Conservation (phyloP, 2,888 invertebrate genomes). For the Steinernema hermaphroditum region DNA sequence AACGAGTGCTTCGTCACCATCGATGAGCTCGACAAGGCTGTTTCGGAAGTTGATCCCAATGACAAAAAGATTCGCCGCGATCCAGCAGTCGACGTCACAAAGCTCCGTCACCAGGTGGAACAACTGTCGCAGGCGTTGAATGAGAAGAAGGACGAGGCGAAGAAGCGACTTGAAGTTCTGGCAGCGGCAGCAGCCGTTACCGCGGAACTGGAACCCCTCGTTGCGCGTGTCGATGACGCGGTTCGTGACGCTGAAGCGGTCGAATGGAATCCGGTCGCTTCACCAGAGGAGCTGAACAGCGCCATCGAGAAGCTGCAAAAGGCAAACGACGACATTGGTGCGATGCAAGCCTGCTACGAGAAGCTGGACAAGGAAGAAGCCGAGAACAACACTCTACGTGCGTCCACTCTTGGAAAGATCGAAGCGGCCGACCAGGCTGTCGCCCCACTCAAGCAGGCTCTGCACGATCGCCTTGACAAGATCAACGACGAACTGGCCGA, state of each 20-base stretch:
- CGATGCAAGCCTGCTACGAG: background rate
- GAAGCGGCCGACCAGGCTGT: too few species aligned
- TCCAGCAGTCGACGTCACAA: background rate
- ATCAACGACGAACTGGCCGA: background rate
- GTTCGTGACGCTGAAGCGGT: constrained; percentile 15
- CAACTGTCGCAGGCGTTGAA: background rate
- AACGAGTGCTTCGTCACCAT: background rate
- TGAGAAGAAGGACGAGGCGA: constrained; percentile 6
- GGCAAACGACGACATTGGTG: background rate
- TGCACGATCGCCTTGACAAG: too few species aligned
- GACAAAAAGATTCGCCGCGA: background rate
- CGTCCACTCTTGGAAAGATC: too few species aligned
- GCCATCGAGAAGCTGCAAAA: background rate
- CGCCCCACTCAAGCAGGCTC: too few species aligned
- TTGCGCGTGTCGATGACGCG: background rate
- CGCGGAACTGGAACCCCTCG: constrained; percentile 1
- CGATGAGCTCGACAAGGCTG: background rate
- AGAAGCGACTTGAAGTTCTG: background rate
- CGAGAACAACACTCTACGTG: too few species aligned
- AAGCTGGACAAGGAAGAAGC: too few species aligned
- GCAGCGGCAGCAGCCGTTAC: background rate
- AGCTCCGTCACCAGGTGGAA: constrained; percentile 5
- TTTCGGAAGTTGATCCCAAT: background rate
- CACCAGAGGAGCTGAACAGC: background rate
- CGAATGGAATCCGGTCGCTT: constrained; percentile 3